Conservation (phyloP, 2,888 invertebrate species). For the Nemoura dubitans region DNA sequence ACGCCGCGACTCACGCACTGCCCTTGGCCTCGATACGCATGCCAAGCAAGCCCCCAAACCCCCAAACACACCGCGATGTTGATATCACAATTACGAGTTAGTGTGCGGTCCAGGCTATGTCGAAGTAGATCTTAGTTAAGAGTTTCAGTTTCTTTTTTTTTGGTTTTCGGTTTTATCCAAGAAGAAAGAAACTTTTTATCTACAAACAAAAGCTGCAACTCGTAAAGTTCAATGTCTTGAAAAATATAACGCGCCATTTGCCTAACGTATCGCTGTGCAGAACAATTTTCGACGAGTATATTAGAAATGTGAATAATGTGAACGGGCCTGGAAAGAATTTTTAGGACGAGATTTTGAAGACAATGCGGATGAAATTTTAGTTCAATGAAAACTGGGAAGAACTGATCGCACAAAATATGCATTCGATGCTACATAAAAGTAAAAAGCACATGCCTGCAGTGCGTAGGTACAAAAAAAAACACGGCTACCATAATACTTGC, state of each 20-base stretch:
- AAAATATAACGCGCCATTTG: conserved; percentile 12
- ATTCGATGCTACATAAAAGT: no score
- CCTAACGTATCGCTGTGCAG: background rate
- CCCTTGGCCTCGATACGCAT: background rate
- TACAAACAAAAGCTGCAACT: conserved; percentile 4
- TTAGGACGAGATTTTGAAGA: background rate
- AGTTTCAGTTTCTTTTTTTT: background rate
- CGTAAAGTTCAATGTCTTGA: conserved; percentile 7
- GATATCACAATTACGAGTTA: background rate
- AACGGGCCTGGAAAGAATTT: background rate
- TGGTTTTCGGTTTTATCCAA: background rate
- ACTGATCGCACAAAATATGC: no score
- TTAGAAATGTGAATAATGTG: background rate
- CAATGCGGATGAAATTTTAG: no score
- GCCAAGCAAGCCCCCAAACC: no score
- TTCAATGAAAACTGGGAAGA: no score
- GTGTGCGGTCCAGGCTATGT: background rate
- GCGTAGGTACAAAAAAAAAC: no score
- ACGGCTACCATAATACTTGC: no score
- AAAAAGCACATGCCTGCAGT: no score
- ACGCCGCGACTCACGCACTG: background rate
- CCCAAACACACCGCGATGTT: background rate
- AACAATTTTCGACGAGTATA: background rate
- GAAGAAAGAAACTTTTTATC: background rate
- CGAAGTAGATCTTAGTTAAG: background rate